Percentiles rank a stretch among this genome's conserved stretches.
phyloP scores from a whole-genome alignment of 64 coral and sea anemone genomes.

The Stichodactyla helianthus region DNA sequence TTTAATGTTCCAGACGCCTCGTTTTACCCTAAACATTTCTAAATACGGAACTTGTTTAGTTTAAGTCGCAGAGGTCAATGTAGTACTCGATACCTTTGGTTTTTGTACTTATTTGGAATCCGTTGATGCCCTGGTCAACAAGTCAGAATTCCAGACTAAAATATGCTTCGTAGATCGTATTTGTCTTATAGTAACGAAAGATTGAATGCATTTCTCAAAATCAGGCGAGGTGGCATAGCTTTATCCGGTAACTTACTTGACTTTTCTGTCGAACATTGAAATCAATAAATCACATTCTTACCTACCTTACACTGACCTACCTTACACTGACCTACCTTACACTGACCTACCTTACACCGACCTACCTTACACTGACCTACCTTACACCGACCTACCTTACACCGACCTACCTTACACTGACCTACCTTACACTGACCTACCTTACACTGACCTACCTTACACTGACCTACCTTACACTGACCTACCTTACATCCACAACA shows the following conservation, averaged over 20 bases:
- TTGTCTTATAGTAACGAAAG: not conserved
- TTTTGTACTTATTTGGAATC: not conserved
- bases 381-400: not conserved
- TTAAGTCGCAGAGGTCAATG: not conserved
- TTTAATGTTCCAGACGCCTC: not conserved
- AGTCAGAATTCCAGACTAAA: not conserved
- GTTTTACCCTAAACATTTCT: no score
- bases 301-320: no score
- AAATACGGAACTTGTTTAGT: not conserved
- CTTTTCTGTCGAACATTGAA: not conserved
- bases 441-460: no score
- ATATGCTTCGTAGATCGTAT: not conserved
- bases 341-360: not conserved
- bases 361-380: not conserved
- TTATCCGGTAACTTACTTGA: not conserved
- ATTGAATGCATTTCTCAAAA: not conserved
- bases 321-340: not conserved
- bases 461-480: no score
- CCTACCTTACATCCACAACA: not conserved
- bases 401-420: no score
- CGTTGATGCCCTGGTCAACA: not conserved
- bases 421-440: no score
- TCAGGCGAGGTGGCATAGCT: not conserved
- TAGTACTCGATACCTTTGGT: not conserved
- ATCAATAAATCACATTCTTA: no score